phyloP scores from a whole-genome alignment of 2,888 invertebrate species.

The Scaptodrosophila latifasciaeformis region DNA sequence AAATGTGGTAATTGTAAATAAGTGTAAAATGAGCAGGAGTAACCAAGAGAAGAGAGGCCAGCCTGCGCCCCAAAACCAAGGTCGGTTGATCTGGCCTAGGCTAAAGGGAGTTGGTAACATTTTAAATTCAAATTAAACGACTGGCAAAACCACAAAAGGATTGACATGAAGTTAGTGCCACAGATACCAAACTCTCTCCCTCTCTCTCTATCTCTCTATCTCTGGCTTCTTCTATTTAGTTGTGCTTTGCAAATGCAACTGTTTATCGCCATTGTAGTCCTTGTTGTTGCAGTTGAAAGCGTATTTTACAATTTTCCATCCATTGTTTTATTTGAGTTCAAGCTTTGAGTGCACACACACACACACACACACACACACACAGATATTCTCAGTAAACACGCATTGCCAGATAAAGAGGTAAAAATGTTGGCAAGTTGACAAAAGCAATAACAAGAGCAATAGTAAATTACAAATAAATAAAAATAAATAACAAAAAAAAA shows the following conservation, averaged over 20 bases:
- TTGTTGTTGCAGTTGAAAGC: conserved; percentile 32
- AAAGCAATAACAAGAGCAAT: background rate
- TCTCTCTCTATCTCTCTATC: conserved; percentile 31
- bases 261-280: conserved; percentile 9
- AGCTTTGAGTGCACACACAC: conserved; percentile 44
- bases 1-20: conserved; percentile 70
- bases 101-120: conserved; percentile 50
- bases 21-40: conserved; percentile 59
- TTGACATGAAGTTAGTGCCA: conserved; percentile 65
- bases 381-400: conserved; percentile 14
- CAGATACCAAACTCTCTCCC: conserved; percentile 4
- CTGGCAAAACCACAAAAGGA: conserved; percentile 67
- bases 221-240: conserved; percentile 30
- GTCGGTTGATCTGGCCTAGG: conserved; percentile 21
- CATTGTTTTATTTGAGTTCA: conserved; percentile 54
- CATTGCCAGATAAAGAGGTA: conserved; percentile 8
- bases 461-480: background rate
- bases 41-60: background rate
- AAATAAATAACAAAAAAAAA: background rate
- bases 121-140: conserved; percentile 70
- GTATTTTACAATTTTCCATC: conserved; percentile 39
- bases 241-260: conserved; percentile 32
- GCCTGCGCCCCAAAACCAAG: background rate
- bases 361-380: conserved; percentile 4
- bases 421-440: background rate